Base-by-base conservation (phyloP, 2,888 invertebrate species). In the Rhamnusium bicolor region DNA sequence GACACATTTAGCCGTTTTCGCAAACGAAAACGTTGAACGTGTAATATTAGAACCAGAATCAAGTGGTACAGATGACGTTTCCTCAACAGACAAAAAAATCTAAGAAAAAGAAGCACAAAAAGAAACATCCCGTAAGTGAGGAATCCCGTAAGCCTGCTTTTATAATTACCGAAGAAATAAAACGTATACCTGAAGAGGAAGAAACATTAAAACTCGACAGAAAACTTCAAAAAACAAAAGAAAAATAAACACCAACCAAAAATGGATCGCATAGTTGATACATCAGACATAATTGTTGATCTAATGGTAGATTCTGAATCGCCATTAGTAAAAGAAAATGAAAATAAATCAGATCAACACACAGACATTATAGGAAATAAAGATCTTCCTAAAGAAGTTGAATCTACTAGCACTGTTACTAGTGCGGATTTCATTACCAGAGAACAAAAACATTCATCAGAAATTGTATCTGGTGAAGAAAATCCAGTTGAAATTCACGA, bases 121-220 rank as follows among this genome's bases (percentile, higher is more conserved):
- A 75, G 56, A 77, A 80, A 58, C 72, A 71, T n/a, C 58, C 63
- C 21, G 29, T 27, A 29, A 12, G 66, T 47, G 74, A 76, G 40
- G 75, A 77, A 18, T 19, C 27, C 8, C 19, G 21, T 27, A 77
- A 78, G 61, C 77, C 76, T n/a, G 74, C 76, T 2, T 78, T 77
- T 65, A 71, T 69, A 56, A 63, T 78, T 14, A 75, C 73, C 6
- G 79, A 78, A 62, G 74, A 79, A 60, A 79, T 79, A 49, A 58
- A 27, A 24, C 63, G 75, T 24, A 77, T 75, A 19, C 71, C 77
- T 7, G 72, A 75, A 12, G 58, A 51, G 24, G 47, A 58, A 14
- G 68, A 69, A 47, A 18, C 21, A 3, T 1, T 51, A n/a, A 46
- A 63, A 40, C 2, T 6, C 24, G 21, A 47, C 16, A 71, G 66